A percentile compares a stretch with the other conserved stretches of the same genome.
Evolutionary conservation across 2,797 vertebrate species (phyloP).

Genomic region (Rhinella marina): DNA sequence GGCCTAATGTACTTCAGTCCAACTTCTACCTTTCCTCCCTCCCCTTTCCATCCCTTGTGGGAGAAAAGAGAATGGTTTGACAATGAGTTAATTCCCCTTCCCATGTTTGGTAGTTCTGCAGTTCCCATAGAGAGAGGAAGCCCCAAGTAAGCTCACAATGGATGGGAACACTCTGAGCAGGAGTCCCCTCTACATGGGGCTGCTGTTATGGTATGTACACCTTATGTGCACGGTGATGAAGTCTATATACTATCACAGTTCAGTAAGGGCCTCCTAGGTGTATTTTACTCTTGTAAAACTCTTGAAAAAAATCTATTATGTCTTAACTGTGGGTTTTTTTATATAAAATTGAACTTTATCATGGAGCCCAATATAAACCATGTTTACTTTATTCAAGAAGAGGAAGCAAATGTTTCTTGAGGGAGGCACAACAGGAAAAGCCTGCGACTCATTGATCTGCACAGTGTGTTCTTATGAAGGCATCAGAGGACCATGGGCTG

Average conservation of each 20-base stretch:
- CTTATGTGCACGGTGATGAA: not conserved
- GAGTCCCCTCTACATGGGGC: not conserved
- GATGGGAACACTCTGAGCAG: not conserved
- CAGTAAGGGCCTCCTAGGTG: not conserved
- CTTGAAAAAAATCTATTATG: not conserved
- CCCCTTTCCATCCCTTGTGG: not conserved
- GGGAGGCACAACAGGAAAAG: slow-evolving; percentile 53
- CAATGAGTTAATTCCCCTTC: not conserved
- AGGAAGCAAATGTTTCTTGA: slow-evolving; percentile 51
- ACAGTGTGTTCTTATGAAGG: slow-evolving; percentile 43
- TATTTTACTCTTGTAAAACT: not conserved
- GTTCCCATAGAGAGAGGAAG: not conserved
- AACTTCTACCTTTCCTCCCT: too few species aligned
- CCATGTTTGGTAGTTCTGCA: not conserved
- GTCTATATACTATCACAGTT: not conserved
- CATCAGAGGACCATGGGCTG: slow-evolving; percentile 26
- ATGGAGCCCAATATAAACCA: slow-evolving; percentile 34
- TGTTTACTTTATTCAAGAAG: slow-evolving; percentile 51
- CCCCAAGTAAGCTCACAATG: not conserved
- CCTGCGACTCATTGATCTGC: slow-evolving; percentile 53
- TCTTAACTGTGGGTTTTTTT: not conserved
- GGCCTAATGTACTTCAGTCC: too few species aligned
- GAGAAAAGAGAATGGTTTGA: not conserved
- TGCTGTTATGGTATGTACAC: not conserved
- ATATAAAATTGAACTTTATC: not conserved